These are phyloP conservation scores for Lineus longissimus DNA, from an alignment of 1,140 invertebrate species.

Conservation along the genomic window DNA sequence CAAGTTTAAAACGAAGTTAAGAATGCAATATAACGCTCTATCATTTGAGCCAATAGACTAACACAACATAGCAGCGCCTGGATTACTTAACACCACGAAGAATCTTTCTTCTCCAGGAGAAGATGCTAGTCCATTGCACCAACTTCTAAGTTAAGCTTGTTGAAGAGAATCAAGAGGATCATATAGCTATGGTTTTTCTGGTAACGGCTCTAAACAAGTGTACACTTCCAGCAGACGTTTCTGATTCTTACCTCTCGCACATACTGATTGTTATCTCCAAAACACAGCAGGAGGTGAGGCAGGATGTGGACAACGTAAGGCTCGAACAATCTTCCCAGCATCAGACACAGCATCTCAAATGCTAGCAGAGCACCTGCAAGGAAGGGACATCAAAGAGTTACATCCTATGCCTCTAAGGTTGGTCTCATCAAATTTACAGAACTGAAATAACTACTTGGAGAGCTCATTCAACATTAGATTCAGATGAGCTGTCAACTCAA, in stretches of 20 bases:
- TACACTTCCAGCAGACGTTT: not conserved
- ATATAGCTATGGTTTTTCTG: no score
- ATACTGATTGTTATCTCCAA: conserved; percentile 86
- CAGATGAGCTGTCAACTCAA: no score
- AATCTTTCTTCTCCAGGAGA: no score
- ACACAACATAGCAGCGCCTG: no score
- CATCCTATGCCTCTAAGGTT: not conserved
- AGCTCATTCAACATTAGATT: not conserved
- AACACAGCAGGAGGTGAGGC: conserved; percentile 89
- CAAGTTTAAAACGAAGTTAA: no score
- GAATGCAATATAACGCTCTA: conserved; percentile 53
- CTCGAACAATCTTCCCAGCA: conserved; percentile 93
- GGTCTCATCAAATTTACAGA: not conserved
- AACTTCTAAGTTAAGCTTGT: no score
- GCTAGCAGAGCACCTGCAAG: conserved; percentile 83
- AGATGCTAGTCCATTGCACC: no score
- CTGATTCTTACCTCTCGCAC: conserved; percentile 54
- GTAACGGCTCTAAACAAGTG: no score
- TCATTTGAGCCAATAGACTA: not conserved
- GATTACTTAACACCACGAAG: no score
- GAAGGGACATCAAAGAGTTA: not conserved
- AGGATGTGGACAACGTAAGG: conserved; percentile 97
- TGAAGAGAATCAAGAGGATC: no score
- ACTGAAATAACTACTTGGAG: not conserved
- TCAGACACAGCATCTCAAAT: conserved; percentile 94